These are phyloP conservation scores for Rafetus swinhoei DNA, from an alignment of 2,113 vertebrate genomes.

Conservation along the genomic window DNA sequence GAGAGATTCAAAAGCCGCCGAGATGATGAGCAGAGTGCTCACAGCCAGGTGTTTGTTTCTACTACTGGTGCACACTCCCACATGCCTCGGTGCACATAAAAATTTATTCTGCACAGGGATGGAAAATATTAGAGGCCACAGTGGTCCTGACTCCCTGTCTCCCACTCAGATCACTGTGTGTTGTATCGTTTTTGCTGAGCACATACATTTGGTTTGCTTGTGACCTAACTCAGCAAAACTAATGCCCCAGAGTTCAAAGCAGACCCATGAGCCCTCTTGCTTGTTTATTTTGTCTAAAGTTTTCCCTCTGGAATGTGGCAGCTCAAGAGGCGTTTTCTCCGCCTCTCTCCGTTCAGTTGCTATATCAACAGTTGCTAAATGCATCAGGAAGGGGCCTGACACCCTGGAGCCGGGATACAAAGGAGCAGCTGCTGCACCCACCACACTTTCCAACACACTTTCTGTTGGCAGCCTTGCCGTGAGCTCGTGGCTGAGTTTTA, in stretches of 20 bases:
- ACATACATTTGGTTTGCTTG: not conserved
- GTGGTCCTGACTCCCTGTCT: not conserved
- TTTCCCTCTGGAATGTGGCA: not conserved
- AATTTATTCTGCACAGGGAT: too few species aligned
- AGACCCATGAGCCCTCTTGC: not conserved
- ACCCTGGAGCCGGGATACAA: conserved; percentile 5
- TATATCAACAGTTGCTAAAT: not conserved
- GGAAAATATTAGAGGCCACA: too few species aligned
- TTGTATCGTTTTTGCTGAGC: not conserved
- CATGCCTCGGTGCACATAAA: too few species aligned
- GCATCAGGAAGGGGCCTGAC: not conserved
- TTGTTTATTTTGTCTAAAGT: not conserved
- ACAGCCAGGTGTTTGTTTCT: too few species aligned
- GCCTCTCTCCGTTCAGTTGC: not conserved
- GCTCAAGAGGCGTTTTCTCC: not conserved
- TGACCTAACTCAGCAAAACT: not conserved
- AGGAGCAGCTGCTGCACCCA: not conserved
- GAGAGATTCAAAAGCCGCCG: too few species aligned
- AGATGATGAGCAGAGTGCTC: too few species aligned
- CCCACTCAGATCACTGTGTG: not conserved
- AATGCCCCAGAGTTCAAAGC: not conserved
- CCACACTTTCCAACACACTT: not conserved
- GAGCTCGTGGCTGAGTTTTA: not conserved
- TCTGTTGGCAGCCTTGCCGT: not conserved
- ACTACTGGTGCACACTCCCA: too few species aligned